phyloP scores from a whole-genome alignment of 2,888 invertebrate species.

The Oscheius myriophilus region DNA sequence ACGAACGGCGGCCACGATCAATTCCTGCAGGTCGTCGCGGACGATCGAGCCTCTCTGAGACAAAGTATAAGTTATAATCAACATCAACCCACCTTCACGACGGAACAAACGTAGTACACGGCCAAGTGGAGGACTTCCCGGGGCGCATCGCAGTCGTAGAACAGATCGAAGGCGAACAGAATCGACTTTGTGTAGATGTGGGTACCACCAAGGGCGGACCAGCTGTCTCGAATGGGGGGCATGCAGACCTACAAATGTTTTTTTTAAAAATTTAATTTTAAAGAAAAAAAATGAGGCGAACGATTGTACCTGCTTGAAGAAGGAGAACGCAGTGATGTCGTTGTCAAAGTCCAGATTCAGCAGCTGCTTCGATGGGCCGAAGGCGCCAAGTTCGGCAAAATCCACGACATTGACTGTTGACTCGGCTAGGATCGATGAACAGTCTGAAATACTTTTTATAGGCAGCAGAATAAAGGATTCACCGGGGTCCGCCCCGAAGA shows the following conservation, averaged over 20 bases:
- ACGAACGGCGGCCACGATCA: constrained; percentile 12
- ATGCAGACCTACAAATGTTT: neutral
- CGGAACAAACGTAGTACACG: constrained; percentile 13
- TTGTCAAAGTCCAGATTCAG: constrained; percentile 27
- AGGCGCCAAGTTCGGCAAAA: constrained; percentile 22
- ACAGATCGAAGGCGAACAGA: constrained; percentile 3
- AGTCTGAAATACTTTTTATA: neutral
- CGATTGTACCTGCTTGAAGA: constrained; percentile 4
- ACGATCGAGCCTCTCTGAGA: neutral
- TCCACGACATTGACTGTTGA: neutral
- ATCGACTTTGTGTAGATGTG: neutral
- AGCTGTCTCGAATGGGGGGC: neutral
- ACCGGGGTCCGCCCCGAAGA: neutral
- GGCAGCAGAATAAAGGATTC: neutral
- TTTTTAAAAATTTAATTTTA: neutral
- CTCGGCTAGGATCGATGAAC: neutral
- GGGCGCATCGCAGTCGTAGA: neutral
- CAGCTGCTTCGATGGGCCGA: neutral
- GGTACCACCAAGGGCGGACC: constrained; percentile 2
- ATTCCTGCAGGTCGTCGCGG: constrained; percentile 10
- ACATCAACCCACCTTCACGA: neutral
- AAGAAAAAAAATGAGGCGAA: neutral
- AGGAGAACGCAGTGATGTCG: constrained; percentile 20
- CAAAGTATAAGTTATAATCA: neutral
- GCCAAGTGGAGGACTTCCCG: constrained; percentile 22